Evolutionary conservation across 2,888 invertebrate species (phyloP).

Genomic region (Chymomyza amoena): DNA sequence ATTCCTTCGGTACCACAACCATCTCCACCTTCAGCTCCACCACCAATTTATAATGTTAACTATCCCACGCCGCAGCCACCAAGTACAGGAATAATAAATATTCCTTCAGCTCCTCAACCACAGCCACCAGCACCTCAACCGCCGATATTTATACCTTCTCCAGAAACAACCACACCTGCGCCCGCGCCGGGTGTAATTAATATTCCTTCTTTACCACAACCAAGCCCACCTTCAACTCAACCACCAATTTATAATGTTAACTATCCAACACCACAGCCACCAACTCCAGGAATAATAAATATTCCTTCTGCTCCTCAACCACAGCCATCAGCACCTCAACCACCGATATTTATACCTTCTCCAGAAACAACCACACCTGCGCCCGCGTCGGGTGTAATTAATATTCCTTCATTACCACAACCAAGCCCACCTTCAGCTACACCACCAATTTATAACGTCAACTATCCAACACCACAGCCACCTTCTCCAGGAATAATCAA

Average conservation of each 20-base stretch:
- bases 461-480: constrained; percentile 23
- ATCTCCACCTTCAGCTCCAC: constrained; percentile 35
- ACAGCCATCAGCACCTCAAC: neutral
- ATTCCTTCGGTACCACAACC: neutral
- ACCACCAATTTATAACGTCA: constrained; percentile 37
- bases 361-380: neutral
- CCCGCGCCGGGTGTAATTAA: neutral
- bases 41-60: constrained; percentile 41
- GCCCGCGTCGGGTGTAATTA: constrained; percentile 6
- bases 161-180: neutral
- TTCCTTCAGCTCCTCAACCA: constrained; percentile 5
- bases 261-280: constrained; percentile 11
- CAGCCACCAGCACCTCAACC: neutral
- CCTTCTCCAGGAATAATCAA: constrained; percentile 5
- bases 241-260: constrained; percentile 37
- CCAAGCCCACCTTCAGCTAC: constrained; percentile 33
- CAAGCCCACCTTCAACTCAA: constrained; percentile 61
- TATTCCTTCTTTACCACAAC: constrained; percentile 1
- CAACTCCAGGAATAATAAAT: constrained; percentile 4
- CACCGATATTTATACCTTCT: neutral
- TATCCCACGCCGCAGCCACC: constrained; percentile 16
- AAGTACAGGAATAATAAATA: constrained; percentile 6
- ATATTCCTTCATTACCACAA: neutral
- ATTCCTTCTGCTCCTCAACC: constrained; percentile 2
- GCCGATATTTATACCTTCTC: neutral